Conservation (phyloP, 2,797 vertebrate genomes). For the Anguilla anguilla region DNA sequence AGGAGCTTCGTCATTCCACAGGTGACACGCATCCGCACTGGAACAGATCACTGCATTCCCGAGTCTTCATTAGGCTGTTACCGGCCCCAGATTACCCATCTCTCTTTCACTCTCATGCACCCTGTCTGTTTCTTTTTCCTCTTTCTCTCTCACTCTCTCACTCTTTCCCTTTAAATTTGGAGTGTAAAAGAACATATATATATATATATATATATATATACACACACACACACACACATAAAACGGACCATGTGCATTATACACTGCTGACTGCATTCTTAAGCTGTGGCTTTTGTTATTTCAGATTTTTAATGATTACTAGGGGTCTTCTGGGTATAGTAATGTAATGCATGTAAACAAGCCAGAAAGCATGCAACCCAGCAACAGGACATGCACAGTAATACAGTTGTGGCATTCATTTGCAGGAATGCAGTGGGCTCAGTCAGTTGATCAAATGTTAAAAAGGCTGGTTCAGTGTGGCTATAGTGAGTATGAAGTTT, state of each 20-base stretch:
- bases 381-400: not conserved
- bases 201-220: not conserved
- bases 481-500: not conserved
- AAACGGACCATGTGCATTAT: not conserved
- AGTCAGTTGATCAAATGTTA: not conserved
- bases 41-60: slow-evolving; percentile 8
- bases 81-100: slow-evolving; percentile 17
- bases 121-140: not conserved
- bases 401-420: not conserved
- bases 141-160: slow-evolving; percentile 7
- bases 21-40: not conserved
- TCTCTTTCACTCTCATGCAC: not conserved
- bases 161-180: not conserved
- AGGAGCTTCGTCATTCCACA: not conserved
- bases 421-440: not conserved
- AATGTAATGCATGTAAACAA: not conserved
- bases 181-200: not conserved
- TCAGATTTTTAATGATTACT: not conserved
- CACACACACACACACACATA: not conserved
- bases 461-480: not conserved
- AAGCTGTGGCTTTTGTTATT: not conserved
- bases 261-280: not conserved
- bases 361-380: not conserved
- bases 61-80: slow-evolving; percentile 22
- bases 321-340: not conserved